Percentiles rank a stretch among this genome's conserved stretches.
Evolutionary conservation across 64 coral and sea anemone genomes (phyloP).

Genomic region (Montipora cactus): DNA sequence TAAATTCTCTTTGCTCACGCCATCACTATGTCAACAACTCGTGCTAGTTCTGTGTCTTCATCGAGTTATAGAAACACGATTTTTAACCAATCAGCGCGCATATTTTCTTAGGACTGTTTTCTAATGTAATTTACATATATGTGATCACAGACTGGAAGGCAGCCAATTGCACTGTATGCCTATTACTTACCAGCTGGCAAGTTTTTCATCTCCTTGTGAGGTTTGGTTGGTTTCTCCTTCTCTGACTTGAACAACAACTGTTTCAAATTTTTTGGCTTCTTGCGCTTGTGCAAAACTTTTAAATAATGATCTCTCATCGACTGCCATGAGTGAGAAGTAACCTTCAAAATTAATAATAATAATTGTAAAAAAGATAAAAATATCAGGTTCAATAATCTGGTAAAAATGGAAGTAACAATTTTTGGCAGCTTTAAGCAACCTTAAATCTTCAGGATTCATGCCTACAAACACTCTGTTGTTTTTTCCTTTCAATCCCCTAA

Average conservation of each 20-base stretch:
- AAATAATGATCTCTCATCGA: constrained; percentile 33
- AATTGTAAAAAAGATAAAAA: neutral
- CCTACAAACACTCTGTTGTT: neutral
- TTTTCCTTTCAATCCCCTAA: too few relatives aligned
- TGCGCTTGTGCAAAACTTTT: constrained; percentile 5
- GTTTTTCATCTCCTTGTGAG: neutral
- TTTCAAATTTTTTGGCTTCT: neutral
- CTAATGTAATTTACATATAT: neutral
- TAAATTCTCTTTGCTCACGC: too few relatives aligned
- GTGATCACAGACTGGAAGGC: too few relatives aligned
- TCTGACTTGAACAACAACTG: neutral
- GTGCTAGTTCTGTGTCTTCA: too few relatives aligned
- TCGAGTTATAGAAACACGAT: too few relatives aligned
- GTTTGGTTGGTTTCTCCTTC: neutral
- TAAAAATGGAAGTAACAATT: neutral
- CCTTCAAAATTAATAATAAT: neutral
- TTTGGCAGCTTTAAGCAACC: neutral
- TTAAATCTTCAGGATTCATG: too few relatives aligned
- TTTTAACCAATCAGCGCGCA: too few relatives aligned
- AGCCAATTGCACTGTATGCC: neutral
- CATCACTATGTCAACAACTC: too few relatives aligned
- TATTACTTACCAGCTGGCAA: neutral
- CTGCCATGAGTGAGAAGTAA: constrained; percentile 47
- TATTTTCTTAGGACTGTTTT: neutral
- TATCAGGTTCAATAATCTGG: neutral